phyloP scores from a whole-genome alignment of 1,140 invertebrate genomes.

The Dendroctonus ponderosae region DNA sequence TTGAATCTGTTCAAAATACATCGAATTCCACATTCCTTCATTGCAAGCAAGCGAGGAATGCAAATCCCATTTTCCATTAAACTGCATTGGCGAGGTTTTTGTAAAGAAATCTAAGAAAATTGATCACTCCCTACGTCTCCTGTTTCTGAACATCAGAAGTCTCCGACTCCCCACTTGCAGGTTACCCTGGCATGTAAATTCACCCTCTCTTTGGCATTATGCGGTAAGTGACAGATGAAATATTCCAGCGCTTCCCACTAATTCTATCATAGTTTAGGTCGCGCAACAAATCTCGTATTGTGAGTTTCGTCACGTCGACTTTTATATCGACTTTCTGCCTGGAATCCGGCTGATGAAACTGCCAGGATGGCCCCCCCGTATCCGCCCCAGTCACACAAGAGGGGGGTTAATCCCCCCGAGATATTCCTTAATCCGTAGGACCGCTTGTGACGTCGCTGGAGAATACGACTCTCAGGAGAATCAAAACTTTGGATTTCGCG shows the following conservation, averaged over 20 bases:
- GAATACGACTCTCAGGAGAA: background rate
- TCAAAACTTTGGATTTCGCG: background rate
- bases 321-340: conserved; percentile 22
- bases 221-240: too few species aligned
- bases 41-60: too few species aligned
- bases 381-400: conserved; percentile 6
- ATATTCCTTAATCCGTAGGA: conserved; percentile 21
- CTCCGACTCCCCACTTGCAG: too few species aligned
- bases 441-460: conserved; percentile 18
- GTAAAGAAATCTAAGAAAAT: too few species aligned
- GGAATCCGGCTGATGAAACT: conserved; percentile 16
- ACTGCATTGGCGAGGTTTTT: too few species aligned
- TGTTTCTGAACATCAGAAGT: too few species aligned
- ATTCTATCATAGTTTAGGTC: conserved; percentile 14
- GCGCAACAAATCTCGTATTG: conserved; percentile 16
- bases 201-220: too few species aligned
- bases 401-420: conserved; percentile 24
- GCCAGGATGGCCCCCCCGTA: background rate
- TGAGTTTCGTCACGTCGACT: conserved; percentile 21
- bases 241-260: background rate
- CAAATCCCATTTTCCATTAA: too few species aligned
- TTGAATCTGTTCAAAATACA: too few species aligned
- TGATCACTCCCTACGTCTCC: too few species aligned
- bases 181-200: too few species aligned
- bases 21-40: too few species aligned